phyloP scores from a whole-genome alignment of 2,113 vertebrate species.

The Ia io region DNA sequence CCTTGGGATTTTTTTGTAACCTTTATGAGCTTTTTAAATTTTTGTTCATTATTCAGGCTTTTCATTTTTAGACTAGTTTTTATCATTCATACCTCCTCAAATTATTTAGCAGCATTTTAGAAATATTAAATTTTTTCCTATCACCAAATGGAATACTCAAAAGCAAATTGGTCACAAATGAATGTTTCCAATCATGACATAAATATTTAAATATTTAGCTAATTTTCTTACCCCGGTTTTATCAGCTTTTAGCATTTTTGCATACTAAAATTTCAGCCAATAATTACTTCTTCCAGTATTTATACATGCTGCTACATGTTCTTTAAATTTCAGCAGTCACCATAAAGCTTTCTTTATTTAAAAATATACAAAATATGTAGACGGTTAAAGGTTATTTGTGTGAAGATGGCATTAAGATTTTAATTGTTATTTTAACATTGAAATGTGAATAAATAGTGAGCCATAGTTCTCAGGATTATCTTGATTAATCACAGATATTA shows the following conservation, averaged over 20 bases:
- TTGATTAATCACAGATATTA: constrained; percentile 18
- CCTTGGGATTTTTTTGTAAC: background rate
- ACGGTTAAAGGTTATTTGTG: background rate
- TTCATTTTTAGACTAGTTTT: constrained; percentile 31
- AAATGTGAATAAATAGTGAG: constrained; percentile 2
- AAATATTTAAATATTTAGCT: background rate
- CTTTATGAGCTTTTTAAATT: background rate
- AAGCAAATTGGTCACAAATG: background rate
- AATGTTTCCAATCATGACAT: constrained; percentile 31
- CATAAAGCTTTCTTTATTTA: background rate
- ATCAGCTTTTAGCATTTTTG: constrained; percentile 35
- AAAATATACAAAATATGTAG: background rate
- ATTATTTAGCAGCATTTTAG: background rate
- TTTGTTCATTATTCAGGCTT: constrained; percentile 8
- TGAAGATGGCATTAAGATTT: background rate
- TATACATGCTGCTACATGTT: background rate
- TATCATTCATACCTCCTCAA: background rate
- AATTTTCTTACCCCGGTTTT: constrained; percentile 1
- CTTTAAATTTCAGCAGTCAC: background rate
- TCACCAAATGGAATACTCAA: background rate
- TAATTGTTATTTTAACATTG: constrained; percentile 35
- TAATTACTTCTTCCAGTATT: background rate
- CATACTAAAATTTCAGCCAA: background rate
- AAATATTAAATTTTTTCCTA: background rate
- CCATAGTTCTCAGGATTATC: background rate